A percentile compares a stretch with the other conserved stretches of the same genome.
Evolutionary conservation across 2,113 vertebrate genomes (phyloP).

Genomic region (Catagonus wagneri): DNA sequence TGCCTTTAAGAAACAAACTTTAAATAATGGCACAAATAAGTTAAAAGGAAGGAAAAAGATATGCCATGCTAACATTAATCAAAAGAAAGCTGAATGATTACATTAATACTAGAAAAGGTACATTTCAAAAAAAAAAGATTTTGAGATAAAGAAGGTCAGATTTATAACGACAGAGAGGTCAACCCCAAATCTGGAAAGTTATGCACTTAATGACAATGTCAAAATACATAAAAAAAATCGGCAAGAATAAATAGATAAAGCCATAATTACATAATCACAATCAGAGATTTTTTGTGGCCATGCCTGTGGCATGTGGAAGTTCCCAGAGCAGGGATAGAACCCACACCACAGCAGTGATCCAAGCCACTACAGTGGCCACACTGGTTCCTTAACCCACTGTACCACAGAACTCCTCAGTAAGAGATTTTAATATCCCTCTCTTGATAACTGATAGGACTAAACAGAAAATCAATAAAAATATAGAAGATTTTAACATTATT

Average conservation of each 20-base stretch:
- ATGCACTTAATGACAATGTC: not conserved
- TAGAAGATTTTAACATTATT: not conserved
- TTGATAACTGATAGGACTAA: not conserved
- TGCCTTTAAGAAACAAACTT: not conserved
- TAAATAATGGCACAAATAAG: not conserved
- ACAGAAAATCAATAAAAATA: not conserved
- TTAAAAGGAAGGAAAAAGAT: not conserved
- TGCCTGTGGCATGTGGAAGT: no score
- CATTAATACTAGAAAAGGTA: not conserved
- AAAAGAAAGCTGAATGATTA: constrained; percentile 7
- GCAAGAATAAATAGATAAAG: not conserved
- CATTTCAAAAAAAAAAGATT: not conserved
- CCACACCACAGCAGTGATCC: no score
- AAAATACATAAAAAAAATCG: not conserved
- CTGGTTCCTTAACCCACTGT: no score
- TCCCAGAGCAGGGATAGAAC: no score
- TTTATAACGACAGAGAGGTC: not conserved
- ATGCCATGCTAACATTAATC: not conserved
- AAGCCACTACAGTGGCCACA: no score
- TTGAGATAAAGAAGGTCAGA: not conserved
- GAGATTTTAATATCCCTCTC: not conserved
- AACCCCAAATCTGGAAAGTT: not conserved
- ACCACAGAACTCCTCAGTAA: no score
- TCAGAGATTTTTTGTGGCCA: no score
- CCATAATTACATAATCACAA: not conserved